Percentiles rank a stretch among this genome's conserved stretches.
These are phyloP conservation scores for Drosophila sturtevanti DNA, from an alignment of 1,140 invertebrate genomes.

Conservation along the genomic window DNA sequence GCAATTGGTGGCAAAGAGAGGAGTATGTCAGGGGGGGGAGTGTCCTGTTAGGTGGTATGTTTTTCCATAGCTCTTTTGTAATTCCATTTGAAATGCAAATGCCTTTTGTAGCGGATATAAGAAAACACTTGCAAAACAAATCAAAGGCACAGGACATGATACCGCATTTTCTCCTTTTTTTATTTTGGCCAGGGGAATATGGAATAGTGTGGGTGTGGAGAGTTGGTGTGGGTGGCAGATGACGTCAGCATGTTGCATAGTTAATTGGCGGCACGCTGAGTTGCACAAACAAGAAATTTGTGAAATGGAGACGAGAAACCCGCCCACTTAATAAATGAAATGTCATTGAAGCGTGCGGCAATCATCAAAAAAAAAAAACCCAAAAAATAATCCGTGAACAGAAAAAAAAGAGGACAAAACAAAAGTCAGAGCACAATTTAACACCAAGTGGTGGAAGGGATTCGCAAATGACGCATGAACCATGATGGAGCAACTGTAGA, in stretches of 20 bases:
- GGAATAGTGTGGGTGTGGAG: neutral
- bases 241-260: conserved; percentile 73
- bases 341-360: conserved; percentile 77
- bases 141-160: conserved; percentile 64
- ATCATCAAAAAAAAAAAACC: conserved; percentile 52
- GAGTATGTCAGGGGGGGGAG: neutral
- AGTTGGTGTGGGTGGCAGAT: conserved; percentile 15
- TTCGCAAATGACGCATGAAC: conserved; percentile 45
- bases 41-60: conserved; percentile 1
- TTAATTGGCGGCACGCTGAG: conserved; percentile 69
- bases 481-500: conserved; percentile 1
- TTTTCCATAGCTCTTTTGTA: conserved; percentile 37
- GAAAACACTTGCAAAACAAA: conserved; percentile 72
- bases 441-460: conserved; percentile 46
- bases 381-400: conserved; percentile 27
- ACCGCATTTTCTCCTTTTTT: conserved; percentile 17
- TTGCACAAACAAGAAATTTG: conserved; percentile 42
- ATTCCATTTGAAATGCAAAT: conserved; percentile 80
- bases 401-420: conserved; percentile 42
- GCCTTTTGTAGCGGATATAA: conserved; percentile 75
- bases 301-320: conserved; percentile 10
- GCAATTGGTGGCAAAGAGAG: conserved; percentile 1
- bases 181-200: conserved; percentile 11
- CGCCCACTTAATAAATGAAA: conserved; percentile 78
- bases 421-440: conserved; percentile 64